Percentiles rank a stretch among this genome's conserved stretches.
Evolutionary conservation across 2,888 invertebrate species (phyloP).

Genomic region (Physocephala rufipes): DNA sequence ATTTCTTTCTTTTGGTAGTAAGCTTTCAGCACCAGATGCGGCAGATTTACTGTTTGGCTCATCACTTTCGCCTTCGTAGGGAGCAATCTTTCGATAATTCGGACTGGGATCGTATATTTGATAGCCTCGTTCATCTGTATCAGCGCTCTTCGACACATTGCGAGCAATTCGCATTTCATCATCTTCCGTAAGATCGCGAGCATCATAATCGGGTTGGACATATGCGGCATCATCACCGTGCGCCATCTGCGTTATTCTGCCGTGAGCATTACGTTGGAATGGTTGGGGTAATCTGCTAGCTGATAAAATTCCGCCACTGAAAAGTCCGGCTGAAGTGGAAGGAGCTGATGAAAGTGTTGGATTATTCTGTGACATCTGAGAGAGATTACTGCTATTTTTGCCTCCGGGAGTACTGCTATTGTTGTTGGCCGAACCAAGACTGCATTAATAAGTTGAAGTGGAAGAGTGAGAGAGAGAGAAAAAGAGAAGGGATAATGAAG

Average conservation of each 20-base stretch:
- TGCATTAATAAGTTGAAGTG: slow-evolving; percentile 37
- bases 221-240: slow-evolving; percentile 51
- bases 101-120: slow-evolving; percentile 61
- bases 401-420: slow-evolving; percentile 62
- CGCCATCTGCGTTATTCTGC: slow-evolving; percentile 7
- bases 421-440: slow-evolving; percentile 59
- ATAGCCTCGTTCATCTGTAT: slow-evolving; percentile 54
- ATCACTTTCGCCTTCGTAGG: slow-evolving; percentile 45
- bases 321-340: slow-evolving; percentile 53
- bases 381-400: slow-evolving; percentile 50
- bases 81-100: slow-evolving; percentile 52
- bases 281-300: slow-evolving; percentile 37
- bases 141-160: slow-evolving; percentile 26
- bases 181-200: slow-evolving; percentile 31
- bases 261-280: slow-evolving; percentile 35
- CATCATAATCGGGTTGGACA: slow-evolving; percentile 55
- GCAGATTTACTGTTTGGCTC: slow-evolving; percentile 42
- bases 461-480: background rate
- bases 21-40: slow-evolving; percentile 53
- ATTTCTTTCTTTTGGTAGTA: slow-evolving; percentile 49
- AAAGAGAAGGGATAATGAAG: background rate
- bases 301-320: slow-evolving; percentile 44
- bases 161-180: slow-evolving; percentile 21
- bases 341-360: slow-evolving; percentile 54
- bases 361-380: slow-evolving; percentile 50